Evolutionary conservation across 2,797 vertebrate species (phyloP).

Genomic region (Muraenolepis orangiensis): DNA sequence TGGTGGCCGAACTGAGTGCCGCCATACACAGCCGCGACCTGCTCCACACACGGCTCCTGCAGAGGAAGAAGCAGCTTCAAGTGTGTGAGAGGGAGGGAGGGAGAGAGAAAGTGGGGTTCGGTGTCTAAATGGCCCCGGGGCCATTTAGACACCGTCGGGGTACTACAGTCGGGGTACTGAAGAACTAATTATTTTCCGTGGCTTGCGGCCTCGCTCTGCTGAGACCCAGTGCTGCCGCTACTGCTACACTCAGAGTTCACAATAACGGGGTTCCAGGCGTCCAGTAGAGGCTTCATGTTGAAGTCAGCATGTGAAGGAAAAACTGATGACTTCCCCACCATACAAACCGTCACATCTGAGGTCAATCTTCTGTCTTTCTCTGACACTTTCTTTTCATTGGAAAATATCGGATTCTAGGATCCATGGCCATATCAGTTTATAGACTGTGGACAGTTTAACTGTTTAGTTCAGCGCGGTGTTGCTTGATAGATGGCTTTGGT

Average conservation of each 20-base stretch:
- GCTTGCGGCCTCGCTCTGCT: not conserved
- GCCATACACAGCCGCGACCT: constrained; percentile 77
- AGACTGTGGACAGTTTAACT: not conserved
- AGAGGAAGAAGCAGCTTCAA: constrained; percentile 82
- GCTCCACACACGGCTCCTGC: constrained; percentile 79
- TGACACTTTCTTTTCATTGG: no score
- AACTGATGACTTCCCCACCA: not conserved
- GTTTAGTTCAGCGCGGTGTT: not conserved
- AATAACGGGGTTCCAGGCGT: not conserved
- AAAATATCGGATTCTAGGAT: not conserved
- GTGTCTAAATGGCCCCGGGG: not conserved
- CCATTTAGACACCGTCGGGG: no score
- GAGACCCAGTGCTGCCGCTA: no score
- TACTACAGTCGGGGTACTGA: no score
- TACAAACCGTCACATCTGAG: not conserved
- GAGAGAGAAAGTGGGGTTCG: no score
- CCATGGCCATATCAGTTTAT: not conserved
- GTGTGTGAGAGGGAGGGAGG: constrained; percentile 50
- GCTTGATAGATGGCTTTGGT: no score
- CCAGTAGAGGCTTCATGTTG: not conserved
- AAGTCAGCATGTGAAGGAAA: no score
- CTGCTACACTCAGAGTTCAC: not conserved
- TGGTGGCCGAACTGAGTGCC: constrained; percentile 72
- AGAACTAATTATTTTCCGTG: not conserved
- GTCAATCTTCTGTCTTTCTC: no score